Percentiles rank a stretch among this genome's conserved stretches.
Evolutionary conservation across 2,888 invertebrate species (phyloP).

Genomic region (Drosophila peninsularis): DNA sequence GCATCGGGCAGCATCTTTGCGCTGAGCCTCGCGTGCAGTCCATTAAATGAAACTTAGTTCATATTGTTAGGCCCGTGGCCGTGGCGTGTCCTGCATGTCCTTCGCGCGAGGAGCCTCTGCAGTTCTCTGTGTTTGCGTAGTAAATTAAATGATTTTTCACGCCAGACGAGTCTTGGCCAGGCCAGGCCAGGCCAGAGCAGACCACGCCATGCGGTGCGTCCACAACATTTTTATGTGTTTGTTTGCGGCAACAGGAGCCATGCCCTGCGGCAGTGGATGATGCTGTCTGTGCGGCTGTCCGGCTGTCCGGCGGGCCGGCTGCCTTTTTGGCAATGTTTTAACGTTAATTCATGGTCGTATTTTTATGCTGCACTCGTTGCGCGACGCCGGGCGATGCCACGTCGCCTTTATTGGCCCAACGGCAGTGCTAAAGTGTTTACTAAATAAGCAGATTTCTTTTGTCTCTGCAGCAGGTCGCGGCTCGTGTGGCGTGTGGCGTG

Average conservation of each 20-base stretch:
- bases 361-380: conserved; percentile 79
- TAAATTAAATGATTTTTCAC: conserved; percentile 80
- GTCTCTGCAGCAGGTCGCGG: conserved; percentile 27
- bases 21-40: conserved; percentile 56
- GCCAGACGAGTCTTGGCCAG: conserved; percentile 32
- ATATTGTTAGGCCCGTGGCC: conserved; percentile 63
- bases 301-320: conserved; percentile 16
- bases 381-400: conserved; percentile 48
- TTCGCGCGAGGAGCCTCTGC: neutral
- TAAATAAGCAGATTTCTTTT: conserved; percentile 74
- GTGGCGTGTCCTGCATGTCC: conserved; percentile 29
- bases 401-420: conserved; percentile 58
- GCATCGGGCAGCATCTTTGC: conserved; percentile 5
- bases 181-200: neutral
- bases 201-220: conserved; percentile 62
- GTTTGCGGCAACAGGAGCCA: conserved; percentile 59
- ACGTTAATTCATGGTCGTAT: conserved; percentile 81
- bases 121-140: conserved; percentile 60
- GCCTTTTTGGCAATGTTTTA: conserved; percentile 78
- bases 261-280: neutral
- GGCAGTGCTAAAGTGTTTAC: conserved; percentile 71
- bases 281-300: conserved; percentile 3
- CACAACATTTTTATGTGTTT: conserved; percentile 77
- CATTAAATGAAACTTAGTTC: conserved; percentile 80
- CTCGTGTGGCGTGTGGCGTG: conserved; percentile 3